Conservation (phyloP, 2,113 vertebrate species). For the Vanacampus margaritifer region DNA sequence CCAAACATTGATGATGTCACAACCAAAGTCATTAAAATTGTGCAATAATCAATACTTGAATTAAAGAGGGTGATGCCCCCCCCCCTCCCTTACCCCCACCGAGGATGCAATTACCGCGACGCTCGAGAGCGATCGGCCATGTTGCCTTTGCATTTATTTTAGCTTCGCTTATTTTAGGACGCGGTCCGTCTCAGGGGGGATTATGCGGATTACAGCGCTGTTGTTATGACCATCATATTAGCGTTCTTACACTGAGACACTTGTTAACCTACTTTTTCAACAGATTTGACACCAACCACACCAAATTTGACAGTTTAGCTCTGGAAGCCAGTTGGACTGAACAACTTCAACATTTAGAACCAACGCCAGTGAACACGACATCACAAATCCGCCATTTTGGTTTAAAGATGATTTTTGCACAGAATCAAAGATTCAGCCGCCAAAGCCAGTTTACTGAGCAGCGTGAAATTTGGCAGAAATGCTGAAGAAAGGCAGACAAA, state of each 20-base stretch:
- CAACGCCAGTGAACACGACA: too few species aligned
- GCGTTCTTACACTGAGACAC: constrained; percentile 43
- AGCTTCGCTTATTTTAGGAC: background rate
- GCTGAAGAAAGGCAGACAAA: background rate
- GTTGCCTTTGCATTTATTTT: background rate
- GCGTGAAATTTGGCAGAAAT: background rate
- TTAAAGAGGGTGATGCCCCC: background rate
- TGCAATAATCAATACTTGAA: background rate
- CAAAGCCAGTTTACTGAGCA: background rate
- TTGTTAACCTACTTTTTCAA: constrained; percentile 57
- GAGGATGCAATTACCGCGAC: background rate
- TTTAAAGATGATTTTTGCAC: too few species aligned
- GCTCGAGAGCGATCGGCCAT: background rate
- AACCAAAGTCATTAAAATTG: too few species aligned
- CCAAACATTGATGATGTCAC: too few species aligned
- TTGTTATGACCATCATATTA: constrained; percentile 36
- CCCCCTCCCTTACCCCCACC: background rate
- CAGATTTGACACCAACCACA: constrained; percentile 10
- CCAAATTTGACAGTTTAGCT: background rate
- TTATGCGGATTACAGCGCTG: background rate
- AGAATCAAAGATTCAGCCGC: too few species aligned
- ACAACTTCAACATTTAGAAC: background rate
- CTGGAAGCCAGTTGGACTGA: background rate
- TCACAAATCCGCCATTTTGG: too few species aligned
- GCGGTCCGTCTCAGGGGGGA: background rate